Percentiles rank a stretch among this genome's conserved stretches.
Evolutionary conservation across 2,797 vertebrate genomes (phyloP).

Genomic region (Pygocentrus nattereri): DNA sequence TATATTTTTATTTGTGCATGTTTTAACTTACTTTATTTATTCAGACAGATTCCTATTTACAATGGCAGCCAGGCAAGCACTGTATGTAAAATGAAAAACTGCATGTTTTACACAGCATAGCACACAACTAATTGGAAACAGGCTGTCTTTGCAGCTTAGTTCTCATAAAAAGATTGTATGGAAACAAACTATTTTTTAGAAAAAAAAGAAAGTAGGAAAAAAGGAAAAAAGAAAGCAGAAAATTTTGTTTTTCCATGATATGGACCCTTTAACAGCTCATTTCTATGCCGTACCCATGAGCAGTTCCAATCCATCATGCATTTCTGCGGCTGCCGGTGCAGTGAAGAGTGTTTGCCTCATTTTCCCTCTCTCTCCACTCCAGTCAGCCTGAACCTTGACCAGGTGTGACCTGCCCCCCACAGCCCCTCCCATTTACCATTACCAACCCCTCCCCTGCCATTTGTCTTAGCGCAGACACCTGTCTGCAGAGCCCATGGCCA

Average conservation of each 20-base stretch:
- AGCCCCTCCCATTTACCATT: constrained; percentile 26
- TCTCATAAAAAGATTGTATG: too few relatives aligned
- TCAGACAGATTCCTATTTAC: too few relatives aligned
- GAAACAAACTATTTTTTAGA: too few relatives aligned
- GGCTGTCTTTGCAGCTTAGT: too few relatives aligned
- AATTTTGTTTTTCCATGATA: neutral
- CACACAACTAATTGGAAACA: too few relatives aligned
- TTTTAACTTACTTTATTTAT: too few relatives aligned
- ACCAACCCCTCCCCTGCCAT: constrained; percentile 39
- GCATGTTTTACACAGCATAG: too few relatives aligned
- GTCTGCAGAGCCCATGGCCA: constrained; percentile 13
- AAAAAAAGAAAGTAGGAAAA: too few relatives aligned
- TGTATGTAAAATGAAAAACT: too few relatives aligned
- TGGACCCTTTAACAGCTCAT: constrained; percentile 24
- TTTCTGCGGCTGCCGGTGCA: constrained; percentile 14
- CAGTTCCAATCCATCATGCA: constrained; percentile 13
- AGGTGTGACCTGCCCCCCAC: constrained; percentile 55
- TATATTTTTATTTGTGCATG: too few relatives aligned
- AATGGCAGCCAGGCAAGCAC: too few relatives aligned
- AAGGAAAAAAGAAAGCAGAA: neutral
- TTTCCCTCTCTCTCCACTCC: constrained; percentile 41
- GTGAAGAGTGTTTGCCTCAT: constrained; percentile 35
- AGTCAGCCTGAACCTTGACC: constrained; percentile 46
- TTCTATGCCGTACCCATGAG: constrained; percentile 10
- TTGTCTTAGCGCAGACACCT: constrained; percentile 26